phyloP scores from a whole-genome alignment of 1,140 invertebrate species.

The Limonius californicus region DNA sequence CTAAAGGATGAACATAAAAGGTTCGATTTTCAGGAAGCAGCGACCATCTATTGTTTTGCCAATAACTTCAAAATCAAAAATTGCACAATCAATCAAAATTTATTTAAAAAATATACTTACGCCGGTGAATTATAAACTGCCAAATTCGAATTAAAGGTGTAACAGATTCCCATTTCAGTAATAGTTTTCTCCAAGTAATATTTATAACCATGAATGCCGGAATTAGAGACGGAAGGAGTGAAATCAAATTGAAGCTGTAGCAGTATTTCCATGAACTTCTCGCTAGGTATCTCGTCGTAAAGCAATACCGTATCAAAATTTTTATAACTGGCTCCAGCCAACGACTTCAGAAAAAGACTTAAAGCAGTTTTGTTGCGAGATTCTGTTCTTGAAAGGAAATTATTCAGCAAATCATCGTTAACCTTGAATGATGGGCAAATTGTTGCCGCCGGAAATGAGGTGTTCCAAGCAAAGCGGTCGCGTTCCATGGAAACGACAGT shows the following conservation, averaged over 20 bases:
- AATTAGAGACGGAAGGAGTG: constrained; percentile 47
- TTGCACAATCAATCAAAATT: not conserved
- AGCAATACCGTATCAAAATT: constrained; percentile 54
- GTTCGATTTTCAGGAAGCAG: constrained; percentile 49
- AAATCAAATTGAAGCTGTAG: constrained; percentile 53
- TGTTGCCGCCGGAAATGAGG: constrained; percentile 61
- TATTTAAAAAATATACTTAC: constrained; percentile 44
- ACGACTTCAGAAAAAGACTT: constrained; percentile 51
- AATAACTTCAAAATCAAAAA: too few species aligned
- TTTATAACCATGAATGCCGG: constrained; percentile 25
- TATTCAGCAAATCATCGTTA: constrained; percentile 30
- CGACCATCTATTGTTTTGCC: constrained; percentile 54
- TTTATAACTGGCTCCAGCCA: constrained; percentile 55
- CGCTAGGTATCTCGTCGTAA: constrained; percentile 47
- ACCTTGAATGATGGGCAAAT: constrained; percentile 45
- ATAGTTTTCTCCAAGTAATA: constrained; percentile 51
- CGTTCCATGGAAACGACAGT: constrained; percentile 70
- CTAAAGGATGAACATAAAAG: constrained; percentile 62
- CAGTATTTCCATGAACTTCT: constrained; percentile 56
- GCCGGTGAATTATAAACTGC: constrained; percentile 58
- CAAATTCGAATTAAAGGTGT: constrained; percentile 60
- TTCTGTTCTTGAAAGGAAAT: constrained; percentile 38
- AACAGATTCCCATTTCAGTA: constrained; percentile 64
- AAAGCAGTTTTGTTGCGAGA: constrained; percentile 51
- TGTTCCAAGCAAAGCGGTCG: constrained; percentile 67